Conservation (phyloP, 1,140 invertebrate species). For the Drosophila suzukii region DNA sequence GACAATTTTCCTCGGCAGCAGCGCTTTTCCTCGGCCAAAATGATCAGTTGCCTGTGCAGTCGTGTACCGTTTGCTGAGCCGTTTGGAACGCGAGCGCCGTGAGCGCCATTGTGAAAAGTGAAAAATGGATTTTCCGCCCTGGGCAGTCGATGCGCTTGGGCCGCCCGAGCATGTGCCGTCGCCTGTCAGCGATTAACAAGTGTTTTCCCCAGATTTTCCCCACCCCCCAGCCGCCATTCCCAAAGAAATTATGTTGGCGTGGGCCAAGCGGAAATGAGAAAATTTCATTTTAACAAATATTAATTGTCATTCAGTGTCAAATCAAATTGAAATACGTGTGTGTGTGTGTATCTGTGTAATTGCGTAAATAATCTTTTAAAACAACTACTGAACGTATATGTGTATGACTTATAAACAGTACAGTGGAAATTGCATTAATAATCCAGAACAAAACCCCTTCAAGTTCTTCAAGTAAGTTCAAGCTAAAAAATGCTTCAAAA, state of each 20-base stretch:
- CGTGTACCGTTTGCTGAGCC: constrained; percentile 68
- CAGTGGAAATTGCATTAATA: background rate
- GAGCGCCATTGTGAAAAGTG: constrained; percentile 42
- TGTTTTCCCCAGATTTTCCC: constrained; percentile 25
- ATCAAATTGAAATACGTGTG: constrained; percentile 20
- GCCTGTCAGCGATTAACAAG: constrained; percentile 59
- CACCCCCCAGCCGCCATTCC: background rate
- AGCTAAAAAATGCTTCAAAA: background rate
- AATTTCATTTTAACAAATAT: constrained; percentile 23
- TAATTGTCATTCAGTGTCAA: constrained; percentile 25
- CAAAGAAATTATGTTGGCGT: background rate
- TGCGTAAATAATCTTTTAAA: constrained; percentile 38
- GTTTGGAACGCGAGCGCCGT: constrained; percentile 64
- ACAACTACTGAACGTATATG: constrained; percentile 1
- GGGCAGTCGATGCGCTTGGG: constrained; percentile 58
- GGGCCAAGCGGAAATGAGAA: constrained; percentile 43
- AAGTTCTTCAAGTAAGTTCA: background rate
- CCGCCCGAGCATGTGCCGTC: constrained; percentile 49
- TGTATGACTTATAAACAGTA: background rate
- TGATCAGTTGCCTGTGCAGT: constrained; percentile 52
- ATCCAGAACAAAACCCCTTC: background rate
- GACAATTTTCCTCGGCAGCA: constrained; percentile 59
- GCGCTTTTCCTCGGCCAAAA: constrained; percentile 19
- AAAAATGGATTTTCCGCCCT: constrained; percentile 46
- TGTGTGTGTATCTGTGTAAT: constrained; percentile 15